phyloP scores from a whole-genome alignment of 2,113 vertebrate genomes.

The Rattus norvegicus region DNA sequence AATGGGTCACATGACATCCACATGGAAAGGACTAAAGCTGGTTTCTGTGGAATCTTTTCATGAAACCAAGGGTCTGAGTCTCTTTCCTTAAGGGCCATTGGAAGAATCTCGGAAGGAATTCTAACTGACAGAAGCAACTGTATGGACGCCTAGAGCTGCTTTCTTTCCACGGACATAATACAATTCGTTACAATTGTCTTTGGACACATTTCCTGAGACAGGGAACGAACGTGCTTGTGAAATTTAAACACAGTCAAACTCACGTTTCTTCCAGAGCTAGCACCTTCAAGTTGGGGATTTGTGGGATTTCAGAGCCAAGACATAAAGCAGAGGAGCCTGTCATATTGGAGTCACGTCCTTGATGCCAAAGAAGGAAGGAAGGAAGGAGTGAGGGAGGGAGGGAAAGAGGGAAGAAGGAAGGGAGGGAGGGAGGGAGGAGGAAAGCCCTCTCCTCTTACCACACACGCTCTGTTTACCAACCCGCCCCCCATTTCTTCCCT shows the following conservation, averaged over 20 bases:
- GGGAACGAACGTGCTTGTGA: not conserved
- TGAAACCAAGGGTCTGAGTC: not conserved
- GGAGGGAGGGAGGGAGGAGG: too few species aligned
- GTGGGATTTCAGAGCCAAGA: conserved; percentile 25
- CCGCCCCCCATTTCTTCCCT: not conserved
- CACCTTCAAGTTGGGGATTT: not conserved
- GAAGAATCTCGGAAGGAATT: not conserved
- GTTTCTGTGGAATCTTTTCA: not conserved
- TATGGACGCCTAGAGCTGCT: not conserved
- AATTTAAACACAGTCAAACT: conserved; percentile 27
- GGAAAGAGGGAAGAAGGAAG: not conserved
- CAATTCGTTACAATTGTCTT: not conserved
- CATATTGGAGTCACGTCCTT: not conserved
- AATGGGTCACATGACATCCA: not conserved
- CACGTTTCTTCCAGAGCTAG: not conserved
- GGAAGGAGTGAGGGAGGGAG: too few species aligned
- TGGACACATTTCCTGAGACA: not conserved
- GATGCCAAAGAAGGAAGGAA: not conserved
- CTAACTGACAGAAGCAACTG: not conserved
- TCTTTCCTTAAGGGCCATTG: not conserved
- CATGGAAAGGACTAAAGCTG: not conserved
- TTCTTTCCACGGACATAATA: not conserved
- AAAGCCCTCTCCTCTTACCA: not conserved
- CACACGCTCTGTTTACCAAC: not conserved
- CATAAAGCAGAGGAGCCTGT: not conserved